These are phyloP conservation scores for Leptinotarsa haldemani DNA, from an alignment of 2,888 invertebrate species.

Conservation along the genomic window DNA sequence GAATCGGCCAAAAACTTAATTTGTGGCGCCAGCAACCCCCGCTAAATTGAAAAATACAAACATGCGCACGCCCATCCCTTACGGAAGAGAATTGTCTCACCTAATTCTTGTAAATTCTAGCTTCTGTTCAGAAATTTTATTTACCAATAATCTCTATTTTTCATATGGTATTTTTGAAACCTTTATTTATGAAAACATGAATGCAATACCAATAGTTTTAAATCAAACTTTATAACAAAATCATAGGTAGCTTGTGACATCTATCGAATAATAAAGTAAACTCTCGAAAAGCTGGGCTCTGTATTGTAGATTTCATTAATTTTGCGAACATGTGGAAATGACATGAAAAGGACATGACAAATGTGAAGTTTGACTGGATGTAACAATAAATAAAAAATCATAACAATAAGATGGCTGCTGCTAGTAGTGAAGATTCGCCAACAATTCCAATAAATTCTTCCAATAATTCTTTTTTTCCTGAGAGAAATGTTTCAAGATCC, in stretches of 20 bases:
- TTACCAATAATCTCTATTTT: background rate
- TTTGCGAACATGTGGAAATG: constrained; percentile 15
- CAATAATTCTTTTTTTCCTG: constrained; percentile 47
- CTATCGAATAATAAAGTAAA: background rate
- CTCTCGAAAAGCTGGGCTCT: background rate
- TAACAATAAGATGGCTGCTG: constrained; percentile 59
- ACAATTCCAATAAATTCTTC: constrained; percentile 56
- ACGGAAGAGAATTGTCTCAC: background rate
- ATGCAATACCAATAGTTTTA: no score
- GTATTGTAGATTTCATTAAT: constrained; percentile 22
- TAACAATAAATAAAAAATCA: constrained; percentile 28
- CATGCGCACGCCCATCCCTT: constrained; percentile 32
- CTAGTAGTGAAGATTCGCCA: constrained; percentile 65
- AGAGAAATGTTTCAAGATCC: constrained; percentile 67
- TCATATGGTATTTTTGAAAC: background rate
- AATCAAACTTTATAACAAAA: background rate
- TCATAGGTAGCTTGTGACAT: background rate
- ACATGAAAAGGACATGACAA: constrained; percentile 20
- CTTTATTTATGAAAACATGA: no score
- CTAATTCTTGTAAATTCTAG: background rate
- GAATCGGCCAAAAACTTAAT: constrained; percentile 33
- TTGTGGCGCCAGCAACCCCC: constrained; percentile 39
- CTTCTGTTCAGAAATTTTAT: background rate
- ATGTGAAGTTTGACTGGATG: constrained; percentile 12
- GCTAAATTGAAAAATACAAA: constrained; percentile 18